Percentiles rank a stretch among this genome's conserved stretches.
These are phyloP conservation scores for Osmerus mordax DNA, from an alignment of 2,113 vertebrate species.

Conservation along the genomic window DNA sequence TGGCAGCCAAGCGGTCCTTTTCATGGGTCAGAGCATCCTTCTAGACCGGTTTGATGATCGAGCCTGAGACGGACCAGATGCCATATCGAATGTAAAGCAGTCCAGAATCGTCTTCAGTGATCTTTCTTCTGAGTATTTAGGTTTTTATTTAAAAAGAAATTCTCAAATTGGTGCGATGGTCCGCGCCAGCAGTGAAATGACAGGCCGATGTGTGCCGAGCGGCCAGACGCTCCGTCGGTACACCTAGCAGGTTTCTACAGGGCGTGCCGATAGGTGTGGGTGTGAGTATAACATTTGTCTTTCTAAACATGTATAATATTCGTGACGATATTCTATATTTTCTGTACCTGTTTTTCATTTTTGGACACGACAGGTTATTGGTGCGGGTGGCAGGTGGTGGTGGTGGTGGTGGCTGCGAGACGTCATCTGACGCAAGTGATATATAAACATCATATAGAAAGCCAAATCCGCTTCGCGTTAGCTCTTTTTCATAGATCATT, in stretches of 20 bases:
- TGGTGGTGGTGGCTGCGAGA: not conserved
- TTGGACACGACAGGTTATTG: not conserved
- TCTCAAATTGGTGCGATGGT: not conserved
- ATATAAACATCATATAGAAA: not conserved
- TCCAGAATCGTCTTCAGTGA: not conserved
- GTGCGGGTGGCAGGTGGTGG: not conserved
- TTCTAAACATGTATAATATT: not conserved
- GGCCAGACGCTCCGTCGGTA: not conserved
- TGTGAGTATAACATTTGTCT: constrained; percentile 2
- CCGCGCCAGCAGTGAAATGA: not conserved
- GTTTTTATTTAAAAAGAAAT: not conserved
- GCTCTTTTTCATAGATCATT: too few relatives aligned
- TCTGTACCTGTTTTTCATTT: not conserved
- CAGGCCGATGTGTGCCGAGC: not conserved
- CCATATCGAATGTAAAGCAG: not conserved
- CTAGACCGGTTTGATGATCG: not conserved
- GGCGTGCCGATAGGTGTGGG: constrained; percentile 4
- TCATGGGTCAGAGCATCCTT: constrained; percentile 7
- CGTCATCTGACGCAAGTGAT: constrained; percentile 9
- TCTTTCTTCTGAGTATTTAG: not conserved
- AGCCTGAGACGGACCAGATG: not conserved
- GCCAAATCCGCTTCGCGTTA: too few relatives aligned
- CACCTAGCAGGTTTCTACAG: constrained; percentile 1
- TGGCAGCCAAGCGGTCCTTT: constrained; percentile 4
- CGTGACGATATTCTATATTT: not conserved